Evolutionary conservation across 2,888 invertebrate genomes (phyloP), one percentile per base, ranked within the genome.

Genomic region (Adela reaumurella): DNA sequence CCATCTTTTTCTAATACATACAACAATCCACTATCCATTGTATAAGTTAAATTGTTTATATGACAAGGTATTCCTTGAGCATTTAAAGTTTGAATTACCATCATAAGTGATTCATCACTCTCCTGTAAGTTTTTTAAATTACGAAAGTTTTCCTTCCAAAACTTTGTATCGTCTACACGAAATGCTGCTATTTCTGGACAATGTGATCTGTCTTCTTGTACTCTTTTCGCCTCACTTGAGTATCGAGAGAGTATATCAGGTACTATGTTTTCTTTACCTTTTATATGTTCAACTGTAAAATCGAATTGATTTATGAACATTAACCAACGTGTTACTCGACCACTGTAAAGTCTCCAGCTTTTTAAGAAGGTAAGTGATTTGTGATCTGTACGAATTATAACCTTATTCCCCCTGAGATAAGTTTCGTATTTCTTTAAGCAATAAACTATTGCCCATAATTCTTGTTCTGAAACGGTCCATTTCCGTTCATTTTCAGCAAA

Each of bases 191-290:
- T 50, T 46, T 51, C 48, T 0, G 51, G 51, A 11, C 19, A 14
- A 2, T 11, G 14, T 1, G 20, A 8, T 18, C 45, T 50, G 2
- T 46, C 44, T 19, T 49, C 49, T 16, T 48, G 50, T 10, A 49
- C 17, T 11, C 17, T 2, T 10, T 47, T 24, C 6, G 14, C 20
- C 1, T 41, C 45, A 8, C 19, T 10, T 2, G 56, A 55, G 49
- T 56, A 56, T 1, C 63, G 43, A 11, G 58, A 58, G 11, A 62
- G 51, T 17, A 57, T 53, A 51, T 63, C 59, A 1, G 58, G 58
- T 2, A 56, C 55, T 0, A 57, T 42, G 47, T 61, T 61, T 1
- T 60, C 56, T 1, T 14, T 42, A 0, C 60, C 62, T 3, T 46
- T 50, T 49, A 58, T 53, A 48, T 62, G 51, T 18, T 51, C 48